phyloP scores from a whole-genome alignment of 35 echinoderm and acorn worm genomes.

The Chiridota heheva region DNA sequence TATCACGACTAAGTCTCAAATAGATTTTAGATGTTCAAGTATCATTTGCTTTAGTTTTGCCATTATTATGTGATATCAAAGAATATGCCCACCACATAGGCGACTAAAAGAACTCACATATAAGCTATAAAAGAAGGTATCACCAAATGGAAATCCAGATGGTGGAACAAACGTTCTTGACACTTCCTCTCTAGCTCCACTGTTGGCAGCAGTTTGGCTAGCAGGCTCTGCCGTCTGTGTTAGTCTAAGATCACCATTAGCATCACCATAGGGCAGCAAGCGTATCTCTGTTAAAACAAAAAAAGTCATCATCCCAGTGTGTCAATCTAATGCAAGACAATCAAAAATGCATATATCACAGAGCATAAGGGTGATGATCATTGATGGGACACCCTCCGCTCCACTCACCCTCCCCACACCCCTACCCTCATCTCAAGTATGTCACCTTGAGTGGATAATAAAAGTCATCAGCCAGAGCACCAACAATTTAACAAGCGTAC shows the following conservation, averaged over 20 bases:
- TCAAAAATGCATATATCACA: background rate
- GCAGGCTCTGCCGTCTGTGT: slow-evolving; percentile 10
- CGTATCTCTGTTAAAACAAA: slow-evolving; percentile 14
- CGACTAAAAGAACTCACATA: slow-evolving; percentile 68
- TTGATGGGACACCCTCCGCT: too few relatives aligned
- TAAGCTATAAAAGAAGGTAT: slow-evolving; percentile 54
- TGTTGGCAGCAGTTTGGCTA: background rate
- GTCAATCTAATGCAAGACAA: background rate
- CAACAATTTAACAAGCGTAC: too few relatives aligned
- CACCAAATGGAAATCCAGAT: slow-evolving; percentile 50
- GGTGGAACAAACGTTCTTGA: slow-evolving; percentile 39
- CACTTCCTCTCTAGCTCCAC: slow-evolving; percentile 11
- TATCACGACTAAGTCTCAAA: too few relatives aligned
- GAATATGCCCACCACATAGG: too few relatives aligned
- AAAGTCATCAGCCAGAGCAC: too few relatives aligned
- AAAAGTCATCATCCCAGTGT: background rate
- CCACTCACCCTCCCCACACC: too few relatives aligned
- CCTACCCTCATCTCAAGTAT: too few relatives aligned
- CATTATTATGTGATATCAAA: too few relatives aligned
- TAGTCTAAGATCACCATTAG: slow-evolving; percentile 16
- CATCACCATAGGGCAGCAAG: slow-evolving; percentile 29
- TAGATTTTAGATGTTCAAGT: too few relatives aligned
- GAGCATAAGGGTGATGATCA: too few relatives aligned
- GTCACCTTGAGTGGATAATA: too few relatives aligned
- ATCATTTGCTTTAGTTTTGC: too few relatives aligned